These are phyloP conservation scores for Ectropis grisescens DNA, from an alignment of 1,140 invertebrate species.

Conservation along the genomic window DNA sequence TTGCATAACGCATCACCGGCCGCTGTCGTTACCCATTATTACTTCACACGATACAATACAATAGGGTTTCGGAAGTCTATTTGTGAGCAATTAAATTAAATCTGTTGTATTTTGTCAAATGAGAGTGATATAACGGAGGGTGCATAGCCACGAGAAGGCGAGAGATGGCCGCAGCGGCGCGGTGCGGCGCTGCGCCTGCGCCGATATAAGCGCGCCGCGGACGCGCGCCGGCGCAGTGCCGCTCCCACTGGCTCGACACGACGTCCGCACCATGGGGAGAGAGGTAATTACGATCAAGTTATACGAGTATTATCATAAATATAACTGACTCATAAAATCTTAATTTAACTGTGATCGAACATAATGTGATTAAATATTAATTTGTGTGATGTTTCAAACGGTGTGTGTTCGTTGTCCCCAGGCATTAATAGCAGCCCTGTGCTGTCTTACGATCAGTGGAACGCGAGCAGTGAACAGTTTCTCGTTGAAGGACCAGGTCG, in stretches of 20 bases:
- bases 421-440: conserved; percentile 30
- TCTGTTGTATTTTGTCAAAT: conserved; percentile 6
- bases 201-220: conserved; percentile 40
- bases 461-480: conserved; percentile 13
- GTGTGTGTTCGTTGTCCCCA: conserved; percentile 33
- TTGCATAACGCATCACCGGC: no score
- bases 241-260: conserved; percentile 26
- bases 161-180: no score
- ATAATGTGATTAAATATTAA: no score
- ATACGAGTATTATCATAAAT: no score
- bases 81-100: conserved; percentile 9
- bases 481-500: conserved; percentile 30
- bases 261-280: conserved; percentile 44
- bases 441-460: conserved; percentile 27
- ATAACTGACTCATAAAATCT: no score
- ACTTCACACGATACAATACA: no score
- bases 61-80: no score
- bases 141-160: conserved; percentile 24
- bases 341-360: no score
- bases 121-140: conserved; percentile 31
- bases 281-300: conserved; percentile 48
- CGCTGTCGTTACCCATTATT: no score
- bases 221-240: conserved; percentile 42
- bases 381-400: no score
- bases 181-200: conserved; percentile 12